Base-by-base conservation (phyloP, 2,113 vertebrate genomes). In the Melierax canorus region DNA sequence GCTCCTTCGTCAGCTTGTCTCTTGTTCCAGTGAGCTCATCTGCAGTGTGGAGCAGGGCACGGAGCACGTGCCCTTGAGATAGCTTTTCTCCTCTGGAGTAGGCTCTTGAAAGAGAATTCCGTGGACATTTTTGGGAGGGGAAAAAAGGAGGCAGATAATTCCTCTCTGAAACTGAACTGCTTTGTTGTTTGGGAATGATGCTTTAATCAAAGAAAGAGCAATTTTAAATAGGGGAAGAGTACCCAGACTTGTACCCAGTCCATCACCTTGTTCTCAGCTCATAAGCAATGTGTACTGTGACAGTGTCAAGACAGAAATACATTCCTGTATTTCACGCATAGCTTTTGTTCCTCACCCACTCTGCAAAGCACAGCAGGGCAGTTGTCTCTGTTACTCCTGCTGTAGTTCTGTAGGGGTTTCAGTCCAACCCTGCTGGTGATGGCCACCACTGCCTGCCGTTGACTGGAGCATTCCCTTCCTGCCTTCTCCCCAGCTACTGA, bases 321-420 rank as follows among this genome's bases (percentile, higher is more conserved):
- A 2, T 71, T 62, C 53, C 77, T 34, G 19, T 41, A 12, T 80
- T 51, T 82, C 86, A 43, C 21, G 29, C 7, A 0, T 22, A 46
- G 30, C 43, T 43, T 27, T 75, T 10, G 1, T 79, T 71, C 23
- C 56, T 71, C 38, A 18, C 62, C 12, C 0, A 1, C 79, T 17
- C 38, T 0, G 3, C 79, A 29, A 24, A 36, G 34, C 41, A 9
- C 59, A 15, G 67, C 0, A 3, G 64, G 26, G 23, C 1, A 0
- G 10, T 48, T 73, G 30, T 43, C 55, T 64, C 56, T 0, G 0
- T 53, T 36, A 11, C 6, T 87, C 23, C 64, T 39, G 67, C 50
- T 55, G 32, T 50, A 34, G 56, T 50, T 71, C 74, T 48, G 34
- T 21, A 5, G 11, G 66, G 30, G 30, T 21, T 60, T 50, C 60